Conservation (phyloP, 2,888 invertebrate genomes). For the Ochlodes sylvanus region DNA sequence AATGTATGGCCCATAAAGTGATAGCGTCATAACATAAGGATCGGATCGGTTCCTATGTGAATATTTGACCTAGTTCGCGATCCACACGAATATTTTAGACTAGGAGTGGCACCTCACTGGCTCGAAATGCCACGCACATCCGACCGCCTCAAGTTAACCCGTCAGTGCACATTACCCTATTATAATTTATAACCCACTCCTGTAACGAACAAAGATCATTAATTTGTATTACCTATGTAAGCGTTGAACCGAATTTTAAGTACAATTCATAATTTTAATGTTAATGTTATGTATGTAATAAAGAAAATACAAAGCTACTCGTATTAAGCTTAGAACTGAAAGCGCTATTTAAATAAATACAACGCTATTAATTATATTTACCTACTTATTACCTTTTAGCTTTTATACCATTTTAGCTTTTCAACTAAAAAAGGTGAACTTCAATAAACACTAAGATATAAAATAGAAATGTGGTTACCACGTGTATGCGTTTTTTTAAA, state of each 20-base stretch:
- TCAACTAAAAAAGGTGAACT: no score
- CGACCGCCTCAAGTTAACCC: constrained; percentile 24
- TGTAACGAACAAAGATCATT: constrained; percentile 31
- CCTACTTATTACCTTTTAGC: no score
- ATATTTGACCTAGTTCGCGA: constrained; percentile 66
- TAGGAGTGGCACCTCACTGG: constrained; percentile 69
- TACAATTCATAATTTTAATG: no score
- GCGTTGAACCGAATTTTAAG: constrained; percentile 4
- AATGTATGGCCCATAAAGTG: constrained; percentile 17
- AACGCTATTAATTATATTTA: no score
- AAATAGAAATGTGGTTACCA: no score
- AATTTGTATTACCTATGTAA: constrained; percentile 17
- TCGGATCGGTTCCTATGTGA: constrained; percentile 32
- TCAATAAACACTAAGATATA: no score
- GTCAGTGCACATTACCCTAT: constrained; percentile 25
- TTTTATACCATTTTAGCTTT: no score
- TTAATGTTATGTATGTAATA: constrained; percentile 1
- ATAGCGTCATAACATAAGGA: constrained; percentile 25
- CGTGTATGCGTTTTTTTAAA: no score
- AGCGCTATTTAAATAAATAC: no score
- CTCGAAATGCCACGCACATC: constrained; percentile 54
- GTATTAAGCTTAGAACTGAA: no score
- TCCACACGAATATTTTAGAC: constrained; percentile 67
- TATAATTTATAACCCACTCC: constrained; percentile 17
- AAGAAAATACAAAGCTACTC: background rate